Base-by-base conservation (phyloP, 2,797 vertebrate species). In the Discoglossus pictus region DNA sequence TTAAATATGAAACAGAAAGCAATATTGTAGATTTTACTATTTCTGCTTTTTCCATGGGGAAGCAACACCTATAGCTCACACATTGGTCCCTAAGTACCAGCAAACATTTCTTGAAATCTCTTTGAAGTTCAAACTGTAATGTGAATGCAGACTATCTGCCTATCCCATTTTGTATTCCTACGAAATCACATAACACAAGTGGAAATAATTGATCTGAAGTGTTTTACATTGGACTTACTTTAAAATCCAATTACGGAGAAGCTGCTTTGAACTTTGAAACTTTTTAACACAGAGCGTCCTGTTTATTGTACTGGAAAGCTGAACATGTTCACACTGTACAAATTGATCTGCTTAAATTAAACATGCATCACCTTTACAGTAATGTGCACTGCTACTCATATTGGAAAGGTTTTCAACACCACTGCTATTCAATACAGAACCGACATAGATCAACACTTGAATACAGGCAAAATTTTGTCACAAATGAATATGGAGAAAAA, bases 271-370 rank as follows among this genome's bases (percentile, higher is more conserved):
- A 31, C 4, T 8, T 31, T 31, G 27, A 31, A 31, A 8, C 8
- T 31, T n/a, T n/a, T 31, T n/a, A 10, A 39, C 23, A 13, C 17
- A 21, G 31, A 21, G 17, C 34, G 23, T 17, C 18, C 6, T 11
- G n/a, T 23, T 40, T 24, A 40, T 21, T 16, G 23, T 7, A 15
- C 13, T 6, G 21, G 27, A 13, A 42, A 20, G 36, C 25, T 1
- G 21, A 40, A 56, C 23, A 53, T 40, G 7, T 7, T 54, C 17
- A 1, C 16, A 34, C 2, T 18, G 20, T 24, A 38, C 38, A 23
- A 55, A 39, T 35, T 38, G 35, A 55, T 38, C 34, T 39, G 35
- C 18, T 38, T 55, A 38, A 38, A 55, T 56, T 56, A 40, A 40
- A 56, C n/a, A 35, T 38, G n/a, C 20, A 42, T 40, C 20, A 56